Evolutionary conservation across 2,888 invertebrate genomes (phyloP).

Genomic region (Trachelus troglodyta): DNA sequence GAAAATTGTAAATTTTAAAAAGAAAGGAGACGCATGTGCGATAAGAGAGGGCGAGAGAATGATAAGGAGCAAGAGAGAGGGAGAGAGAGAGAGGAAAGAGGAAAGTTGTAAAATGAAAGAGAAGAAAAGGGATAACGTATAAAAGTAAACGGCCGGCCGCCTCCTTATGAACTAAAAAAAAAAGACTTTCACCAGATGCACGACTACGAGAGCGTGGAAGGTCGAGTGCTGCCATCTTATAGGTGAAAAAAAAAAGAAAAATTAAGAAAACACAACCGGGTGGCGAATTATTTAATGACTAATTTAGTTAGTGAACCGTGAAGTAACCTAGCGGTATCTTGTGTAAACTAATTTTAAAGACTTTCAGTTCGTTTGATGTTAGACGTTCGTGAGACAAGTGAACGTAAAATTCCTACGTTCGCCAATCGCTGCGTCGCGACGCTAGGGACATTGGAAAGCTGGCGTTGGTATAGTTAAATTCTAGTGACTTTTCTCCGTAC

Average conservation of each 20-base stretch:
- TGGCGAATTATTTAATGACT: constrained; percentile 27
- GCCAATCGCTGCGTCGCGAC: too few relatives aligned
- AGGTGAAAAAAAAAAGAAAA: constrained; percentile 6
- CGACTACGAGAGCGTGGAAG: background rate
- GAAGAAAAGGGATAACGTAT: background rate
- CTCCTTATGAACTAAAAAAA: constrained; percentile 10
- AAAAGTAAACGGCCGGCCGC: constrained; percentile 14
- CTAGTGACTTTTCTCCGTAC: background rate
- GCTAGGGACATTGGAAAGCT: background rate
- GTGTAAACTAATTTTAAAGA: constrained; percentile 30
- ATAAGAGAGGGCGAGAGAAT: too few relatives aligned
- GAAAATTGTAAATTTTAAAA: constrained; percentile 33
- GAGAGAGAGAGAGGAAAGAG: background rate
- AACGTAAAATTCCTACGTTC: background rate
- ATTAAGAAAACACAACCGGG: constrained; percentile 1
- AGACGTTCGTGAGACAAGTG: constrained; percentile 29
- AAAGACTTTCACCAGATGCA: background rate
- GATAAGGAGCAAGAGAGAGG: too few relatives aligned
- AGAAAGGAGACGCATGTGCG: constrained; percentile 2
- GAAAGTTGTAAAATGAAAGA: background rate
- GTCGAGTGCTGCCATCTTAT: constrained; percentile 9
- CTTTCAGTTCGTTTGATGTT: constrained; percentile 48
- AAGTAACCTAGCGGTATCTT: constrained; percentile 21
- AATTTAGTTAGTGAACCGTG: constrained; percentile 23
- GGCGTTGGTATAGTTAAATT: background rate